These are phyloP conservation scores for Lypha dubia DNA, from an alignment of 2,888 invertebrate species.

Conservation along the genomic window DNA sequence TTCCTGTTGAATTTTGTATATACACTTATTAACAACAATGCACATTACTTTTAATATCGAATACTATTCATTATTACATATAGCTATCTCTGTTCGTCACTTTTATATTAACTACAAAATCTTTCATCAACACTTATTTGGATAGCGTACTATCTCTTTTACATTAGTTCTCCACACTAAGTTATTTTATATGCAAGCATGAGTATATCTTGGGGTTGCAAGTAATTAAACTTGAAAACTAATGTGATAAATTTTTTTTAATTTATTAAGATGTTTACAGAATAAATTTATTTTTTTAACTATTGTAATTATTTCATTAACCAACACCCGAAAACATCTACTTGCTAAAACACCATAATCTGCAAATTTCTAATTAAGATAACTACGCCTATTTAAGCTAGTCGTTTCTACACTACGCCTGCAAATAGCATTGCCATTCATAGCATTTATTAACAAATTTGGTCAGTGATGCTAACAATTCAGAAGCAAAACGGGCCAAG, in stretches of 20 bases:
- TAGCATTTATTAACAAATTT: too few species aligned
- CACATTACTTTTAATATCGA: slow-evolving; percentile 13
- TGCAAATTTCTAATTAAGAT: not conserved
- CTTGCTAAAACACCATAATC: slow-evolving; percentile 12
- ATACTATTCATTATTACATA: not conserved
- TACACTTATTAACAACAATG: slow-evolving; percentile 38
- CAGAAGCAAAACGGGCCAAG: too few species aligned
- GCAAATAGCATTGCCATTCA: not conserved
- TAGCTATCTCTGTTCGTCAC: slow-evolving; percentile 4
- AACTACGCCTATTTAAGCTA: slow-evolving; percentile 19
- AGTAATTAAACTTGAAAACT: not conserved
- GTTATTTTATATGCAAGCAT: not conserved
- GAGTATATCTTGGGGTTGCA: too few species aligned
- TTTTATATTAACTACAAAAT: not conserved
- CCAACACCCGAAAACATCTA: not conserved
- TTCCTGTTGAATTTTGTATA: slow-evolving; percentile 39
- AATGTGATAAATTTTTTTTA: not conserved
- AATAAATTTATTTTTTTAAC: not conserved
- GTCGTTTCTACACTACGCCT: not conserved
- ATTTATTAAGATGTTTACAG: not conserved
- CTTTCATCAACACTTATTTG: not conserved
- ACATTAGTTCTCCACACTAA: not conserved
- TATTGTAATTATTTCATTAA: not conserved
- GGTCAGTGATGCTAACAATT: too few species aligned
- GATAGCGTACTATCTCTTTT: slow-evolving; percentile 1